These are phyloP conservation scores for Apoderus coryli DNA, from an alignment of 2,888 invertebrate genomes.

Conservation along the genomic window DNA sequence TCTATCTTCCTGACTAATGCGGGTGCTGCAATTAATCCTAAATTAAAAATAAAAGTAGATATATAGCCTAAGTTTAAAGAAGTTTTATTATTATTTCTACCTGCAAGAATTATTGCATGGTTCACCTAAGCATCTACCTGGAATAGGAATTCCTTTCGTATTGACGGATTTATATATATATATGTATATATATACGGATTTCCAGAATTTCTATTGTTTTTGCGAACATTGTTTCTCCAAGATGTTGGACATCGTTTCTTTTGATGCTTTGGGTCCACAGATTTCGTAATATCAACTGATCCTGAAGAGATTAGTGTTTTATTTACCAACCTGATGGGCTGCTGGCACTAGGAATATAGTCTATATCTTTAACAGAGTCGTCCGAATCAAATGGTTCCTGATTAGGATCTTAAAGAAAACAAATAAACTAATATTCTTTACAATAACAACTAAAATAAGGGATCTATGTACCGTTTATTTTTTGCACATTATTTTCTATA, in stretches of 20 bases:
- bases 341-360: constrained; percentile 3
- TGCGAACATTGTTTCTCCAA: constrained; percentile 6
- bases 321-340: constrained; percentile 5
- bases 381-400: constrained; percentile 6
- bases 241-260: constrained; percentile 4
- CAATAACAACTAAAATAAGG: neutral
- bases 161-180: too few relatives aligned
- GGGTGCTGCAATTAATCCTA: constrained; percentile 6
- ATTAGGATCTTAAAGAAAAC: neutral
- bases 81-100: constrained; percentile 6
- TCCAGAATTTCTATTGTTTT: constrained; percentile 6
- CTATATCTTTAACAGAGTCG: constrained; percentile 6
- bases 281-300: too few relatives aligned
- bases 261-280: neutral
- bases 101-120: constrained; percentile 8
- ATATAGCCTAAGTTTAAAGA: constrained; percentile 3
- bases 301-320: constrained; percentile 5
- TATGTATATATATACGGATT: too few relatives aligned
- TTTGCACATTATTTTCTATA: too few relatives aligned
- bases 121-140: constrained; percentile 6
- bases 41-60: constrained; percentile 5
- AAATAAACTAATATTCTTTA: constrained; percentile 1
- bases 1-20: constrained; percentile 7
- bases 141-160: constrained; percentile 6
- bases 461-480: too few relatives aligned